Base-by-base conservation (phyloP, 2,113 vertebrate genomes). In the Etheostoma cragini region DNA sequence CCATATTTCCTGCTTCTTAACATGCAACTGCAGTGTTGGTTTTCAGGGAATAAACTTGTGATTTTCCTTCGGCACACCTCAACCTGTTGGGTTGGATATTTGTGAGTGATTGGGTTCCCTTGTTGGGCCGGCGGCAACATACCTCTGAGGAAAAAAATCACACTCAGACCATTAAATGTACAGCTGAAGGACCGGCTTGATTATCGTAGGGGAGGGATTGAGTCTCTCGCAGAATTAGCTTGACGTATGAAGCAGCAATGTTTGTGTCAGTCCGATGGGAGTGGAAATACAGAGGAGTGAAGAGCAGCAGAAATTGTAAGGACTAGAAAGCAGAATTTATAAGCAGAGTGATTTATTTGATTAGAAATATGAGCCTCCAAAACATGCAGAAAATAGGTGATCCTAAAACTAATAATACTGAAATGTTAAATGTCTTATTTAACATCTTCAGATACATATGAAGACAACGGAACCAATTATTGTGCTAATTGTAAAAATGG, bases 81-180 rank as follows among this genome's bases (percentile, higher is more conserved):
- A 22, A 85, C 72, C 73, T 92, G 86, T 80, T 90, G 61, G 61
- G 19, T 89, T 86, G 78, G 75, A 87, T 90, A 76, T 88, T 62
- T 87, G 82, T 91, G 85, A 92, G 81, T 84, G 81, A 91, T 87
- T 88, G 89, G 86, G 70, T 88, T 88, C 86, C 22, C 42, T 76
- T 60, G 72, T 79, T 85, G 58, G 54, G 65, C 53, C 73, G 64
- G 63, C 54, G 11, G 68, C n/a, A 74, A 68, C 68, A 77, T 67
- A 78, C 30, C 81, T 73, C 26, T 35, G 57, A 62, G 74, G 26
- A 42, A 42, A 72, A 57, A 73, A 75, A 75, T 49, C 45, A 66
- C 80, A 74, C 52, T 79, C 58, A 56, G 42, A 77, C 50, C 72
- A 74, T 73, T 82, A 82, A 84, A 84, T 58, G 73, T 67, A 76